Evolutionary conservation across 1,140 invertebrate genomes (phyloP), one percentile per base, ranked within the genome.

Genomic region (Listronotus oregonensis): DNA sequence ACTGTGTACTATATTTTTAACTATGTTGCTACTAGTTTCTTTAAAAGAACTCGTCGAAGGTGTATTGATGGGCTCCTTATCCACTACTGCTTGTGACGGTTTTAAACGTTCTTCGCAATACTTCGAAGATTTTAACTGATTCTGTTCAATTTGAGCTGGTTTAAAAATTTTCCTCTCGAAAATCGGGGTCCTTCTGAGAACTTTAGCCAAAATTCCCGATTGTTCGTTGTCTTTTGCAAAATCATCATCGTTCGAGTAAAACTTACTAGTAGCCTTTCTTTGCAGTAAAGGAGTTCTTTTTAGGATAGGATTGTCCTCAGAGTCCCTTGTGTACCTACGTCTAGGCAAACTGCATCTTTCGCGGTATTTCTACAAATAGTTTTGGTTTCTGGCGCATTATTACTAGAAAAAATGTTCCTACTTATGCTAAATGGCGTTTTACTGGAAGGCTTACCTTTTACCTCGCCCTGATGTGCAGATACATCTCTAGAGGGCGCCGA

Each of bases 1-100:
- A 49, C 68, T 76, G 37, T 79, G 74, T 12, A 79, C 76, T 1
- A 79, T 76, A 51, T 73, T 79, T 34, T 63, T 70, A 14, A 79
- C 77, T 10, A 77, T 37, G 51, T 56, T 66, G 40, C 57, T 66
- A 34, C 57, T 40, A 12, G 57, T 7, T 12, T 43, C 43, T 55
- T 55, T 60, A 43, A 37, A 52, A 10, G 15, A 12, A 42, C 66
- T 63, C 10, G 39, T 59, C 6, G 54, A 68, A 7, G 60, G 44
- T 18, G 42, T 4, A 50, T 12, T 39, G 8, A 7, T 21, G 6
- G 15, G 4, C n/a, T 47, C 11, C 12, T 43, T 63, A 37, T 51
- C 42, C 7, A 31, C 12, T 3, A 40, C 42, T 27, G 18, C 3
- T n/a, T 40, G 34, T 3, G 7, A 17, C 34, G 34, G 11, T 3